These are phyloP conservation scores for Coryphaenoides rupestris DNA, from an alignment of 2,113 vertebrate genomes.

Conservation along the genomic window DNA sequence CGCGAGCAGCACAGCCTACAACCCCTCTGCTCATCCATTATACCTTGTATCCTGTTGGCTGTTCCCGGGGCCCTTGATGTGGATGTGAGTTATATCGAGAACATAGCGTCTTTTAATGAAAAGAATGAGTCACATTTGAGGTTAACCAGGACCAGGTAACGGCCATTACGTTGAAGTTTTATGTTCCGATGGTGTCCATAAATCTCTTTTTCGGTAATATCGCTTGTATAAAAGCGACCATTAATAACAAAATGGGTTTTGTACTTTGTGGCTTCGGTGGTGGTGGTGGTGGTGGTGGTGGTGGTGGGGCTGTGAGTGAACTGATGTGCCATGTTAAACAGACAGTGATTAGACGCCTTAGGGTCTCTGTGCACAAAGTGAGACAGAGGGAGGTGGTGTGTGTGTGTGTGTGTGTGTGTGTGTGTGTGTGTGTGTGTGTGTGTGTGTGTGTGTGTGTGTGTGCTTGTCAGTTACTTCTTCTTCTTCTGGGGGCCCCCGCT, in stretches of 20 bases:
- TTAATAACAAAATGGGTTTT: constrained; percentile 38
- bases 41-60: too few species aligned
- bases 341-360: constrained; percentile 36
- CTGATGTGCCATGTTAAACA: constrained; percentile 29
- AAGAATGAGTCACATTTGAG: background rate
- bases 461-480: constrained; percentile 35
- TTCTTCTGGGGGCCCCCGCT: constrained; percentile 28
- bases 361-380: constrained; percentile 25
- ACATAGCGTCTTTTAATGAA: background rate
- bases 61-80: background rate
- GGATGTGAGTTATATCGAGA: background rate
- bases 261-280: constrained; percentile 16
- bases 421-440: too few species aligned
- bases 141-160: background rate
- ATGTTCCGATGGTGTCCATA: constrained; percentile 3
- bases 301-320: constrained; percentile 5
- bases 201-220: constrained; percentile 13
- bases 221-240: constrained; percentile 23
- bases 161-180: background rate
- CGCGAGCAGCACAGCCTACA: too few species aligned
- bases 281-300: background rate
- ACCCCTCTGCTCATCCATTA: too few species aligned
- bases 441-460: background rate
- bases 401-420: too few species aligned
- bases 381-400: constrained; percentile 2